Evolutionary conservation across 1,140 invertebrate species (phyloP).

Genomic region (Drosophila nikananu): DNA sequence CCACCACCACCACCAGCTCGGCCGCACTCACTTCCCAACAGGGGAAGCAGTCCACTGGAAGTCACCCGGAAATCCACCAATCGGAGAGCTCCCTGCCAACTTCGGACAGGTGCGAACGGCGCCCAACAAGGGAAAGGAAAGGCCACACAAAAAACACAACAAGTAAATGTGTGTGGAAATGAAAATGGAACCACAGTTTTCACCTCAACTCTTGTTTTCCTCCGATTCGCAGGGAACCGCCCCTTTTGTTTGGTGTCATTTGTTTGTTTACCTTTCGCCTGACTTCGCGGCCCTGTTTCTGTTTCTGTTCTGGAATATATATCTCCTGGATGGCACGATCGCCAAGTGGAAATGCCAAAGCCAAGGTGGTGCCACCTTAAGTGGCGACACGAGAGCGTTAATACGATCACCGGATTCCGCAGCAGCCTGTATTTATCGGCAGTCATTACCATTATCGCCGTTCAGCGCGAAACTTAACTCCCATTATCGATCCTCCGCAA

Average conservation of each 20-base stretch:
- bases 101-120: slow-evolving; percentile 73
- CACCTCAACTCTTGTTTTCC: slow-evolving; percentile 35
- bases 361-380: slow-evolving; percentile 19
- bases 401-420: slow-evolving; percentile 42
- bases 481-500: slow-evolving; percentile 39
- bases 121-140: slow-evolving; percentile 72
- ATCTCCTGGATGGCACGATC: slow-evolving; percentile 25
- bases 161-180: slow-evolving; percentile 30
- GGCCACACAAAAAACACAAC: slow-evolving; percentile 59
- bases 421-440: slow-evolving; percentile 40
- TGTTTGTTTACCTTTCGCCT: slow-evolving; percentile 73
- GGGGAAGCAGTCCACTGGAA: slow-evolving; percentile 66
- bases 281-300: slow-evolving; percentile 34
- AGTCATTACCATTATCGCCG: slow-evolving; percentile 36
- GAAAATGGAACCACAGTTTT: slow-evolving; percentile 65
- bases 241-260: slow-evolving; percentile 79
- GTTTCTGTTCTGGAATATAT: slow-evolving; percentile 15
- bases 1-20: not conserved
- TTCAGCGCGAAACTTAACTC: slow-evolving; percentile 36
- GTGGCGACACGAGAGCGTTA: slow-evolving; percentile 43
- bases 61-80: slow-evolving; percentile 42
- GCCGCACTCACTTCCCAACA: slow-evolving; percentile 30
- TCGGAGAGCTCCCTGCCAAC: slow-evolving; percentile 34
- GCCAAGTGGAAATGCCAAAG: slow-evolving; percentile 21
- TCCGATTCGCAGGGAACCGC: slow-evolving; percentile 53